A percentile compares a stretch with the other conserved stretches of the same genome.
phyloP scores from a whole-genome alignment of 2,888 invertebrate genomes.

The Nemoura dubitans region DNA sequence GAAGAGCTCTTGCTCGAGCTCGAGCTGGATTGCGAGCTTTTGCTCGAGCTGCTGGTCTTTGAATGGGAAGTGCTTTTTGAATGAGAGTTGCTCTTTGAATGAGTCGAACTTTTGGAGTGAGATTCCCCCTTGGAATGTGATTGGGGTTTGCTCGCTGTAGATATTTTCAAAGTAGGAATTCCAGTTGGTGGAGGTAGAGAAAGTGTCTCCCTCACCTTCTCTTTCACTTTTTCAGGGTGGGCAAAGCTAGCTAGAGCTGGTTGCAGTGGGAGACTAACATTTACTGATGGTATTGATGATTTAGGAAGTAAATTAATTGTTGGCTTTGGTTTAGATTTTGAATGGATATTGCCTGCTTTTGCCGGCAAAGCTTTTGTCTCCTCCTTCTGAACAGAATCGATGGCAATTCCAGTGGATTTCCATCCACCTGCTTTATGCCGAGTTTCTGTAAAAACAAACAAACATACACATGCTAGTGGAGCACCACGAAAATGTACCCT shows the following conservation, averaged over 20 bases:
- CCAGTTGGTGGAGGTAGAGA: background rate
- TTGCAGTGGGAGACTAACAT: slow-evolving; percentile 19
- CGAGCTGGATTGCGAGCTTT: slow-evolving; percentile 1
- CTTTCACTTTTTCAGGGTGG: slow-evolving; percentile 16
- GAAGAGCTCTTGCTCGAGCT: slow-evolving; percentile 20
- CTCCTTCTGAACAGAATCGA: background rate
- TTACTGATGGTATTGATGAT: background rate
- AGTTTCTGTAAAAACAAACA: background rate
- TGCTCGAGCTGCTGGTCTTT: background rate
- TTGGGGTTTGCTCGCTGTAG: background rate
- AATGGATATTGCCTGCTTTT: background rate
- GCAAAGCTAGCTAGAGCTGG: background rate
- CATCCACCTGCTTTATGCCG: background rate
- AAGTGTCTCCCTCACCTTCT: slow-evolving; percentile 9
- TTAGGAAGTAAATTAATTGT: background rate
- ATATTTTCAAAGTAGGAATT: background rate
- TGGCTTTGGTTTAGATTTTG: background rate
- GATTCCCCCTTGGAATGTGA: slow-evolving; percentile 10
- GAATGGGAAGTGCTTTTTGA: slow-evolving; percentile 22
- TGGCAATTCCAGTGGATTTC: background rate
- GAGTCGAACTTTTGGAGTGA: background rate
- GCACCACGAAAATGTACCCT: too few species aligned
- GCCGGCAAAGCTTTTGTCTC: background rate
- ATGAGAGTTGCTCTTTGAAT: slow-evolving; percentile 18
- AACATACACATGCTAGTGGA: too few species aligned